Evolutionary conservation across 2,113 vertebrate species (phyloP).

Genomic region (Sinocyclocheilus grahami): DNA sequence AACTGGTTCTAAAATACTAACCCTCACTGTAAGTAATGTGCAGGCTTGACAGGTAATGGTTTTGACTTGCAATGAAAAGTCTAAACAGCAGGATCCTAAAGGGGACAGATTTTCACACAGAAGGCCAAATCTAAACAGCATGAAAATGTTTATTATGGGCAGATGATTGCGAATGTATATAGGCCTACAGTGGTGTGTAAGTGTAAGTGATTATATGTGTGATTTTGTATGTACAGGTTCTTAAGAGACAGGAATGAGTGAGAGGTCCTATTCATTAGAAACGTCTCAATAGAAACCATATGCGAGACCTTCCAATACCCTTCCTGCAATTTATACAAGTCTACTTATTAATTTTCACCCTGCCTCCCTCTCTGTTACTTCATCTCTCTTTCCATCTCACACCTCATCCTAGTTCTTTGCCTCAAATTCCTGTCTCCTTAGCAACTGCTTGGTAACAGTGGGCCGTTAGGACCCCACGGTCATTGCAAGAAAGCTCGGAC

Average conservation of each 20-base stretch:
- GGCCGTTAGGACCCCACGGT: constrained; percentile 1
- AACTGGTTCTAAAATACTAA: background rate
- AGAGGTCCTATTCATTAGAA: constrained; percentile 44
- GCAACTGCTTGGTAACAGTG: constrained; percentile 51
- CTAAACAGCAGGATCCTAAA: background rate
- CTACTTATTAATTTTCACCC: constrained; percentile 16
- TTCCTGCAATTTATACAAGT: constrained; percentile 7
- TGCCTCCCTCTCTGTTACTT: constrained; percentile 21
- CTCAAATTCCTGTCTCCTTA: constrained; percentile 51
- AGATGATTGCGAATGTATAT: background rate
- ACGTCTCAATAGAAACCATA: constrained; percentile 39
- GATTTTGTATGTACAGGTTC: background rate
- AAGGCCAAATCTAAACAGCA: background rate
- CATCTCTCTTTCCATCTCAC: constrained; percentile 39
- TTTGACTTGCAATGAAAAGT: background rate
- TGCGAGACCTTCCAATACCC: constrained; percentile 30
- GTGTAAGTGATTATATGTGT: background rate
- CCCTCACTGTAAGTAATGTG: background rate
- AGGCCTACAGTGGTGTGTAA: background rate
- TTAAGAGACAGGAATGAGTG: constrained; percentile 13
- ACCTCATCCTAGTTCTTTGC: constrained; percentile 20
- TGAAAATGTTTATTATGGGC: background rate
- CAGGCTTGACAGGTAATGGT: background rate
- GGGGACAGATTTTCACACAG: background rate
- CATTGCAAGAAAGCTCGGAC: background rate